Evolutionary conservation across 2,888 invertebrate genomes (phyloP).

Genomic region (Atrina japonica): DNA sequence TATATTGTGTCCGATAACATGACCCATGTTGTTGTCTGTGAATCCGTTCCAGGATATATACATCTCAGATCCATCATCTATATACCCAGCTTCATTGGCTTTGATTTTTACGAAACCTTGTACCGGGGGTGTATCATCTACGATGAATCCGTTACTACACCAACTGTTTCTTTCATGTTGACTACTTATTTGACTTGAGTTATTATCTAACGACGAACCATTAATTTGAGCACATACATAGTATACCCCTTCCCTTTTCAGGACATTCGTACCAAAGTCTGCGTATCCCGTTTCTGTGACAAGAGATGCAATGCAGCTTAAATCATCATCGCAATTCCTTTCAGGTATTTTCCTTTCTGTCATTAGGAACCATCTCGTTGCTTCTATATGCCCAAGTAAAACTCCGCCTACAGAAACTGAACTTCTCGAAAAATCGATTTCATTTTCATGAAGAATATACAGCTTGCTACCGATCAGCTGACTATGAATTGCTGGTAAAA

Average conservation of each 20-base stretch:
- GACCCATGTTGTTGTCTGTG: too few relatives aligned
- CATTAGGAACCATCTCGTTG: constrained; percentile 12
- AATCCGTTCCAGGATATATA: too few relatives aligned
- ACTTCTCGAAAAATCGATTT: constrained; percentile 1
- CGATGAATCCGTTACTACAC: constrained; percentile 30
- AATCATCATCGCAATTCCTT: constrained; percentile 4
- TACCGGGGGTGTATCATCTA: constrained; percentile 13
- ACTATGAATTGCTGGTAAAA: not conserved
- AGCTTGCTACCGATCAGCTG: constrained; percentile 5
- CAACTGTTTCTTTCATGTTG: not conserved
- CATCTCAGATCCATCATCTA: too few relatives aligned
- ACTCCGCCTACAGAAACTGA: not conserved
- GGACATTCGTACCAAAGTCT: not conserved
- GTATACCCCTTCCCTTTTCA: constrained; percentile 2
- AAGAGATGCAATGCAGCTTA: not conserved
- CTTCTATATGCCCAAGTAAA: not conserved
- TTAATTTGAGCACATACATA: constrained; percentile 14
- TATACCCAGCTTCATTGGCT: too few relatives aligned
- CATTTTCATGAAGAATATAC: constrained; percentile 5
- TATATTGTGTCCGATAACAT: too few relatives aligned
- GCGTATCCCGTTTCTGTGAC: constrained; percentile 8
- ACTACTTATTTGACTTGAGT: too few relatives aligned
- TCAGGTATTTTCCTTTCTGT: constrained; percentile 1
- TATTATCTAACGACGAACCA: too few relatives aligned
- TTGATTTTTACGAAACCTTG: constrained; percentile 7